These are phyloP conservation scores for Propsilocerus akamusi DNA, from an alignment of 1,140 invertebrate species.

Conservation along the genomic window DNA sequence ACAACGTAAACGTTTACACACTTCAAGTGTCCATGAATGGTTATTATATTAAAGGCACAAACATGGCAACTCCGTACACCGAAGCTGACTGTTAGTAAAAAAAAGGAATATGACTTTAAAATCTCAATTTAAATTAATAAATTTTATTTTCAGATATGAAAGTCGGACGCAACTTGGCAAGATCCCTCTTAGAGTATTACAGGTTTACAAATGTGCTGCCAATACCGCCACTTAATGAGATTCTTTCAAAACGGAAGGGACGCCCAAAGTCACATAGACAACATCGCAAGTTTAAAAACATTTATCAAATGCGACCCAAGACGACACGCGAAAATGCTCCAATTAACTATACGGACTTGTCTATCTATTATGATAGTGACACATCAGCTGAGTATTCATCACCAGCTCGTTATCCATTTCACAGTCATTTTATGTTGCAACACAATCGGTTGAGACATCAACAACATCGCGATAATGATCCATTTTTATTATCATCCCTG, in stretches of 20 bases:
- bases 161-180: slow-evolving; percentile 54
- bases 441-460: background rate
- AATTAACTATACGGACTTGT: slow-evolving; percentile 35
- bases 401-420: slow-evolving; percentile 13
- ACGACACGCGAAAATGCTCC: slow-evolving; percentile 34
- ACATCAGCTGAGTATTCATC: slow-evolving; percentile 26
- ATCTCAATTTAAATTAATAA: too few relatives aligned
- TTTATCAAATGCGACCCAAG: slow-evolving; percentile 29
- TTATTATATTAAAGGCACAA: slow-evolving; percentile 42
- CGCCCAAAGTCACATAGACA: slow-evolving; percentile 25
- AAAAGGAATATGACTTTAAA: slow-evolving; percentile 25
- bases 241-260: slow-evolving; percentile 27
- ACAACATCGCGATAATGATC: slow-evolving; percentile 9
- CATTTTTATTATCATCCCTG: slow-evolving; percentile 16
- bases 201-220: slow-evolving; percentile 50
- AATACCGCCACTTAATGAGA: slow-evolving; percentile 29
- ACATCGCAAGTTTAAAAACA: slow-evolving; percentile 25
- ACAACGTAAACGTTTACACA: slow-evolving; percentile 67
- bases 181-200: slow-evolving; percentile 66
- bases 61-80: slow-evolving; percentile 58
- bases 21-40: slow-evolving; percentile 74
- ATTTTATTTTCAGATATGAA: slow-evolving; percentile 29
- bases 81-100: slow-evolving; percentile 64
- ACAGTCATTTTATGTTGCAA: background rate
- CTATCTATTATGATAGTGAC: slow-evolving; percentile 32